Conservation (phyloP, 2,888 invertebrate genomes). For the Leptopilina syphax region DNA sequence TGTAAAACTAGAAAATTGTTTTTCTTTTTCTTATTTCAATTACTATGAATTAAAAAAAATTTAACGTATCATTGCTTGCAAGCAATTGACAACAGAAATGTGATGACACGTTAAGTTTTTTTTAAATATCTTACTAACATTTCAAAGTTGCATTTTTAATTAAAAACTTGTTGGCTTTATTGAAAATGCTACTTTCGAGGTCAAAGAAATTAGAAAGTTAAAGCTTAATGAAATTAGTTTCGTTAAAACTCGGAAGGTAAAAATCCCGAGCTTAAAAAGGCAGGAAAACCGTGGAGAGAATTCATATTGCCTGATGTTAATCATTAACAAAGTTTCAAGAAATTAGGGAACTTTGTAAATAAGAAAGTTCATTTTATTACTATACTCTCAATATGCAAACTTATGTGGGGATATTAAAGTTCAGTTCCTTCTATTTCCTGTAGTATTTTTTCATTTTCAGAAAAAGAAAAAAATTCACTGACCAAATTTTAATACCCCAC, state of each 20-base stretch:
- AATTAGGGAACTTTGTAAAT: conserved; percentile 17
- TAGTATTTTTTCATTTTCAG: not conserved
- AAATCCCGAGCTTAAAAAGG: conserved; percentile 10
- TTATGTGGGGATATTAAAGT: conserved; percentile 12
- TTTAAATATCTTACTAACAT: not conserved
- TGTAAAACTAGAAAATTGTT: no score
- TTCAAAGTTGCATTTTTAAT: conserved; percentile 4
- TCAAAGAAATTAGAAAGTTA: conserved; percentile 12
- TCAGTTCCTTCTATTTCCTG: not conserved
- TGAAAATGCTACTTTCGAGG: not conserved
- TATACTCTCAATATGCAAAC: conserved; percentile 8
- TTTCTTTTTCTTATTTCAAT: no score
- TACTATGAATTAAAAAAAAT: no score
- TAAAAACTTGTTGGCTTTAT: conserved; percentile 10
- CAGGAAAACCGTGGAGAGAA: not conserved
- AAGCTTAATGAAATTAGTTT: conserved; percentile 13
- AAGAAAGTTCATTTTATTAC: conserved; percentile 20
- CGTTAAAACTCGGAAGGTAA: conserved; percentile 3
- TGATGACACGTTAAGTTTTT: conserved; percentile 1
- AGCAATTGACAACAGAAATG: not conserved
- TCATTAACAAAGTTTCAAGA: conserved; percentile 9
- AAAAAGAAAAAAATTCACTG: not conserved
- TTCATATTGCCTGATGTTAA: conserved; percentile 20
- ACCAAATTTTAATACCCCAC: no score
- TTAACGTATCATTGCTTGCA: no score